Conservation (phyloP, 2,888 invertebrate species). For the Mystacides longicornis region DNA sequence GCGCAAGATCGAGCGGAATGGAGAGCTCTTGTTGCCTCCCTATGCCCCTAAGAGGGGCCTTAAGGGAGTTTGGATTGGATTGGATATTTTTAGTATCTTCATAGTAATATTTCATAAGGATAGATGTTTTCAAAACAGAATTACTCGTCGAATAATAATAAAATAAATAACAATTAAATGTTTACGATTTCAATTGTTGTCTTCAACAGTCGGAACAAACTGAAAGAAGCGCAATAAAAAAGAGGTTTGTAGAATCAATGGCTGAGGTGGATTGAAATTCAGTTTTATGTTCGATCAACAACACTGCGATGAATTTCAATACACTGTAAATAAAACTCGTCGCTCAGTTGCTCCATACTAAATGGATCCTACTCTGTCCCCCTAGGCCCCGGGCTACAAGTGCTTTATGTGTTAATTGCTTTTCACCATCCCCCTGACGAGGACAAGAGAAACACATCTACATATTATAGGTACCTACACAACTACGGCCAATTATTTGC, state of each 20-base stretch:
- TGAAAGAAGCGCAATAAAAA: too few relatives aligned
- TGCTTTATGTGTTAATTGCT: slow-evolving; percentile 19
- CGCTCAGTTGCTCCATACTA: slow-evolving; percentile 1
- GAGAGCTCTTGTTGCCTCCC: too few relatives aligned
- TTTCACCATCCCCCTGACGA: slow-evolving; percentile 4
- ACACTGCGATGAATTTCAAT: background rate
- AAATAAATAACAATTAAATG: too few relatives aligned
- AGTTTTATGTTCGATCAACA: background rate
- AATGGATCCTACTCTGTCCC: slow-evolving; percentile 1
- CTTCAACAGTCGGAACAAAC: too few relatives aligned
- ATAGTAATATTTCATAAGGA: too few relatives aligned
- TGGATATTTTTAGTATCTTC: too few relatives aligned
- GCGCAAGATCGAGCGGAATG: too few relatives aligned
- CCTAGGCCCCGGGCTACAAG: background rate
- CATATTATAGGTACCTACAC: background rate
- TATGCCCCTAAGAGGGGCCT: too few relatives aligned
- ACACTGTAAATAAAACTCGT: background rate
- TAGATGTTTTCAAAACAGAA: too few relatives aligned
- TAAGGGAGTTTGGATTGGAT: too few relatives aligned
- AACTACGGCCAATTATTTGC: slow-evolving; percentile 5
- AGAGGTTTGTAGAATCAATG: background rate
- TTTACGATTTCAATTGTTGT: too few relatives aligned
- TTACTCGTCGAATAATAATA: too few relatives aligned
- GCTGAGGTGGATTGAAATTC: background rate
- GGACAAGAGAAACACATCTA: background rate